Conservation (phyloP, 2,113 vertebrate species). For the Catharus minimus region DNA sequence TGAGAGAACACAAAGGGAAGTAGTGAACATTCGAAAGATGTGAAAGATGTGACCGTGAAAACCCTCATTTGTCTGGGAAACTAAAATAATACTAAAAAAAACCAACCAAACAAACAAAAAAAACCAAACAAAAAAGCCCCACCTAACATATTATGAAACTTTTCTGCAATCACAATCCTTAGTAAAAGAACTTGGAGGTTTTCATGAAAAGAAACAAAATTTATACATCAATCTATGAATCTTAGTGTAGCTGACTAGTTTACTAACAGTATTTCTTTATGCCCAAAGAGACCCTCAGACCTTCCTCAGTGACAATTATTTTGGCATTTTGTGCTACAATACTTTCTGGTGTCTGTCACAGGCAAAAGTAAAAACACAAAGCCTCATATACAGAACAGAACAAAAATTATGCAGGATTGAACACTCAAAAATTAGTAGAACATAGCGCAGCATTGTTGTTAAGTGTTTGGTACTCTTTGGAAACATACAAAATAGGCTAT, state of each 20-base stretch:
- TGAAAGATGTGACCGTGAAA: not conserved
- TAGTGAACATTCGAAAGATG: accelerated
- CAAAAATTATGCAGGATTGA: not conserved
- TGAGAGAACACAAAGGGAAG: not conserved
- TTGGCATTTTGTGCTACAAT: not conserved
- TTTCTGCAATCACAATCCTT: not conserved
- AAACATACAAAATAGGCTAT: not conserved
- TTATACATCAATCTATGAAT: not conserved
- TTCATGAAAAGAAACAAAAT: not conserved
- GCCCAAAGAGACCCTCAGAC: not conserved
- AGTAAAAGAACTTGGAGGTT: not conserved
- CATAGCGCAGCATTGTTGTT: not conserved
- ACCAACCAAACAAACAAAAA: too few species aligned
- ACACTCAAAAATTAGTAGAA: not conserved
- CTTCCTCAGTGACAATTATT: not conserved
- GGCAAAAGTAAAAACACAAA: not conserved
- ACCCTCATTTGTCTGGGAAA: not conserved
- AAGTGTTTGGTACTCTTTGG: not conserved
- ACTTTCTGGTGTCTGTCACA: accelerated
- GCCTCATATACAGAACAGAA: accelerated
- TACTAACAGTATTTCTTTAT: not conserved
- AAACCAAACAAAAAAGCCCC: too few species aligned
- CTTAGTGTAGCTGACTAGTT: not conserved
- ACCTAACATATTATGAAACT: not conserved
- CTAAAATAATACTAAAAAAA: not conserved